These are phyloP conservation scores for Augochlora pura DNA, from an alignment of 1,140 invertebrate species.

Conservation along the genomic window DNA sequence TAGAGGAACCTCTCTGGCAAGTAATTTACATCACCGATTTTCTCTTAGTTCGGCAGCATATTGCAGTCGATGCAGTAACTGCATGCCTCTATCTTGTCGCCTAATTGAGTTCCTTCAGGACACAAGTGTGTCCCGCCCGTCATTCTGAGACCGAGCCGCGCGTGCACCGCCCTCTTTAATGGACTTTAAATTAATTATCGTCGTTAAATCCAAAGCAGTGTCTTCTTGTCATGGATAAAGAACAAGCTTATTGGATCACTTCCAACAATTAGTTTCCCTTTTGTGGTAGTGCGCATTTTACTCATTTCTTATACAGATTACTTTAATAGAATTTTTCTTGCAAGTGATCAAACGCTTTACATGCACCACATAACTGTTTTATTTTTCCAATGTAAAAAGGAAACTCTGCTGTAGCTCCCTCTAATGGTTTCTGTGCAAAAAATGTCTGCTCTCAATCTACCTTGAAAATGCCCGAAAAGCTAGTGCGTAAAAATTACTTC, in stretches of 20 bases:
- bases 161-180: slow-evolving; percentile 19
- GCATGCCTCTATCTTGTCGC: background rate
- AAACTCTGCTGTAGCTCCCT: no score
- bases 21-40: slow-evolving; percentile 7
- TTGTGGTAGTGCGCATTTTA: no score
- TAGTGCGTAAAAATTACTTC: no score
- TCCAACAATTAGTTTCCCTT: no score
- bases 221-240: background rate
- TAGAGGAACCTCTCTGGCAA: background rate
- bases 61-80: background rate
- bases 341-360: no score
- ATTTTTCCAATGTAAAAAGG: no score
- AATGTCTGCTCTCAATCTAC: no score
- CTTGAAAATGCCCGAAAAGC: no score
- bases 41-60: background rate
- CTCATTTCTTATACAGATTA: no score
- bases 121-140: background rate
- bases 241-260: background rate
- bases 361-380: no score
- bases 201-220: slow-evolving; percentile 1
- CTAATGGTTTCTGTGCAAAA: no score
- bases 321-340: no score
- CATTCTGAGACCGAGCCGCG: background rate
- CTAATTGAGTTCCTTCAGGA: slow-evolving; percentile 29
- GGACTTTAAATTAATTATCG: slow-evolving; percentile 32